Evolutionary conservation across 2,888 invertebrate genomes (phyloP), one percentile per base, ranked within the genome.

Genomic region (Plebejus melissa): DNA sequence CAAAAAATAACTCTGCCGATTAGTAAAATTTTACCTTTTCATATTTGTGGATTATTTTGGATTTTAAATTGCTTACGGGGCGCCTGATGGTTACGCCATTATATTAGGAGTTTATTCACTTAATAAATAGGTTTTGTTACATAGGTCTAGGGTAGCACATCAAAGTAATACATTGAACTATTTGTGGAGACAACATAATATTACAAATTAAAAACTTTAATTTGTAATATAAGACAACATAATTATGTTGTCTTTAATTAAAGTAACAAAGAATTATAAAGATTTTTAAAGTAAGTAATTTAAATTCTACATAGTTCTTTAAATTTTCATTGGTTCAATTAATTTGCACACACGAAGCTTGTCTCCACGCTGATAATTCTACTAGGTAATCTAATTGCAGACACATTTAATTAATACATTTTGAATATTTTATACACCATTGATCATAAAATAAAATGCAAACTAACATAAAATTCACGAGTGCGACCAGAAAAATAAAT

Each of bases 151-250:
- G 13, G 32, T 65, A 65, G 36, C 32, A 65, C 65, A 36, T 65
- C 65, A 13, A 65, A 65, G 32, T 65, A 65, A 65, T 65, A 65
- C 65, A 65, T 65, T 65, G 11, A 32, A 13, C 65, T 65, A 65
- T 32, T 36, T 11, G 60, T 11, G 28, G 3, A 65, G 13, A 65
- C 32, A 60, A 60, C 4, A n/a, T 57, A 57, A 7, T 58, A 58
- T 58, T 58, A 7, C 7, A 60, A 60, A 60, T 60, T 60, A 22
- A n/a, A n/a, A n/a, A n/a, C n/a, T n/a, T n/a, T n/a, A n/a, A n/a
- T n/a, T n/a, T n/a, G n/a, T n/a, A n/a, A n/a, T n/a, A n/a, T n/a
- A n/a, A n/a, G n/a, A n/a, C n/a, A n/a, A n/a, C n/a, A n/a, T n/a
- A n/a, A n/a, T n/a, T 22, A 22, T 22, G 22, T 22, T 22, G 22